Evolutionary conservation across 1,140 invertebrate genomes (phyloP).

Genomic region (Dufourea novaeangliae): DNA sequence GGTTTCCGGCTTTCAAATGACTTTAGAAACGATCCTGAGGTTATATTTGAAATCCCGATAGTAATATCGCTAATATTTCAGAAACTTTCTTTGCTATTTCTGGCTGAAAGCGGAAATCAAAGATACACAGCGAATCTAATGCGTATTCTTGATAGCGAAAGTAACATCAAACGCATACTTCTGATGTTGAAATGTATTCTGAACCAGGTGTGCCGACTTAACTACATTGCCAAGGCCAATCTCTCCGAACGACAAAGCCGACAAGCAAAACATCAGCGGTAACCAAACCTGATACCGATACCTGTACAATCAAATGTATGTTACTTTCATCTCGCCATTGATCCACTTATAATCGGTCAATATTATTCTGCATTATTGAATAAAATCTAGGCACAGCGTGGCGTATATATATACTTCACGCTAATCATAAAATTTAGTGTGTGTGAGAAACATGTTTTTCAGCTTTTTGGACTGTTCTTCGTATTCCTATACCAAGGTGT

Average conservation of each 20-base stretch:
- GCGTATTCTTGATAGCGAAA: constrained; percentile 74
- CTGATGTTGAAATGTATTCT: constrained; percentile 46
- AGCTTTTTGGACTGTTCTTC: constrained; percentile 10
- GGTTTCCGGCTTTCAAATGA: neutral
- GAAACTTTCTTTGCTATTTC: neutral
- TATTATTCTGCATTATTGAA: neutral
- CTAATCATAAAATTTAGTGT: neutral
- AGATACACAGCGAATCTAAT: constrained; percentile 53
- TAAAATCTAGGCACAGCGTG: neutral
- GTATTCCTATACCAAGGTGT: neutral
- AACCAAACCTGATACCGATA: constrained; percentile 1
- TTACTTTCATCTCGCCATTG: constrained; percentile 1
- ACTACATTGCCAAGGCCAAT: constrained; percentile 77
- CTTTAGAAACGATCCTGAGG: neutral
- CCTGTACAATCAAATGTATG: neutral
- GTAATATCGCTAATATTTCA: neutral
- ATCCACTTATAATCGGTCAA: neutral
- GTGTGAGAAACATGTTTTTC: constrained; percentile 25
- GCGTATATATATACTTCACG: neutral
- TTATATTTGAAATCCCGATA: neutral
- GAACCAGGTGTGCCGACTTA: constrained; percentile 39
- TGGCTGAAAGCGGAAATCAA: constrained; percentile 65
- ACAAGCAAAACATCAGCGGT: neutral
- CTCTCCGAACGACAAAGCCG: constrained; percentile 25
- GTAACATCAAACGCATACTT: constrained; percentile 75